These are phyloP conservation scores for Pampusana beccarii DNA, from an alignment of 2,113 vertebrate genomes.

Conservation along the genomic window DNA sequence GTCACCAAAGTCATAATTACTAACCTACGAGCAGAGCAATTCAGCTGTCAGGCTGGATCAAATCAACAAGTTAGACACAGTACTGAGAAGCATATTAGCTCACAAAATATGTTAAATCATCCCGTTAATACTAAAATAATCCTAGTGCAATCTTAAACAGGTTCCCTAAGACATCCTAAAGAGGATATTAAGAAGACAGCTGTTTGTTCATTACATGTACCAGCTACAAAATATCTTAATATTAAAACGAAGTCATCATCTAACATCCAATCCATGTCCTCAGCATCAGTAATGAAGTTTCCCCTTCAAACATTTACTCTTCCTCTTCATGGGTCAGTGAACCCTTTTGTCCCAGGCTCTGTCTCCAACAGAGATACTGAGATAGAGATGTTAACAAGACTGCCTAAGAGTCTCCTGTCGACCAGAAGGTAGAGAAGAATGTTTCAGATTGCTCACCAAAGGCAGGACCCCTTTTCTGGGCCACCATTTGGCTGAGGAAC, in stretches of 20 bases:
- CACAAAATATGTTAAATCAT: not conserved
- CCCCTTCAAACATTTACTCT: not conserved
- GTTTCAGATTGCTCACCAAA: not conserved
- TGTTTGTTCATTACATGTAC: accelerated
- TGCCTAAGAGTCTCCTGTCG: not conserved
- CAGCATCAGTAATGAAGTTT: not conserved
- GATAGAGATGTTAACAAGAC: not conserved
- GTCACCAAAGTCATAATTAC: conserved; percentile 21
- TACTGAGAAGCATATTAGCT: not conserved
- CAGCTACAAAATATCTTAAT: not conserved
- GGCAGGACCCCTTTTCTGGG: not conserved
- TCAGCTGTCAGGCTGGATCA: conserved; percentile 30
- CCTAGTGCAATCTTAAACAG: not conserved
- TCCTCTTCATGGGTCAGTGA: not conserved
- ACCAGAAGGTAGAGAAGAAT: not conserved
- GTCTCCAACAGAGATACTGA: not conserved
- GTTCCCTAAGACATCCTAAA: not conserved
- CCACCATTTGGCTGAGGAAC: not conserved
- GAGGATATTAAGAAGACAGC: not conserved
- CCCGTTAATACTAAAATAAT: conserved; percentile 23
- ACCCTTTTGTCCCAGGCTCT: not conserved
- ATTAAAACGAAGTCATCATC: not conserved
- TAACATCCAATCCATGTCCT: not conserved
- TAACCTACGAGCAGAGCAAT: conserved; percentile 7
- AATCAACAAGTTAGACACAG: conserved; percentile 13